Conservation (phyloP, 2,888 invertebrate species). For the Thymelicus acteon region DNA sequence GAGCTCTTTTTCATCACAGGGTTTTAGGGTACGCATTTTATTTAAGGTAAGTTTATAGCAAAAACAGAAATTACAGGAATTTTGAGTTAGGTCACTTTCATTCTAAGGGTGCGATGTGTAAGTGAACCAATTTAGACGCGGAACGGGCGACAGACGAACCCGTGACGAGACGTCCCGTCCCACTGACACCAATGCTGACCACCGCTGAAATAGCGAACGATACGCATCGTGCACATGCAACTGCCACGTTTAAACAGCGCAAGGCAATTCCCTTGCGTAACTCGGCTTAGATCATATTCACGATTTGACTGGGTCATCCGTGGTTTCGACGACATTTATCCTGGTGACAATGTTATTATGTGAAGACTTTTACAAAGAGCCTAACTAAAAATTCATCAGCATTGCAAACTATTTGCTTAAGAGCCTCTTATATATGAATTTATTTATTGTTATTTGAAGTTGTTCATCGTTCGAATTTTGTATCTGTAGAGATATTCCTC, state of each 20-base stretch:
- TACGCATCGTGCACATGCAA: conserved; percentile 51
- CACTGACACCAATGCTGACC: conserved; percentile 70
- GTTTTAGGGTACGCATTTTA: no score
- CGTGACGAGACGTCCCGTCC: conserved; percentile 53
- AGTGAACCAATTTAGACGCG: conserved; percentile 33
- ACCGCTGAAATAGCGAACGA: conserved; percentile 67
- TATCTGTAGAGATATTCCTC: no score
- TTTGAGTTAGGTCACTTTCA: no score
- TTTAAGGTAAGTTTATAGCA: no score
- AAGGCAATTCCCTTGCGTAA: conserved; percentile 26
- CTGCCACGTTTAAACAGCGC: conserved; percentile 46
- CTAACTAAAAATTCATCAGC: no score
- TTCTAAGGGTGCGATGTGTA: no score
- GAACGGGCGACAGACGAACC: conserved; percentile 28
- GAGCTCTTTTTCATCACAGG: no score
- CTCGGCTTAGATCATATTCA: conserved; percentile 25
- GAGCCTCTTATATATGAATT: no score
- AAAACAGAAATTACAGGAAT: no score
- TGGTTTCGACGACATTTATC: not conserved
- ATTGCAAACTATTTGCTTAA: no score
- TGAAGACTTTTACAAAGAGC: not conserved
- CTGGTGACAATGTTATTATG: not conserved
- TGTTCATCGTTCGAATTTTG: no score
- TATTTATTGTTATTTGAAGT: no score
- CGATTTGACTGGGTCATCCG: not conserved